phyloP scores from a whole-genome alignment of 1,140 invertebrate genomes.

The Grapholita molesta region DNA sequence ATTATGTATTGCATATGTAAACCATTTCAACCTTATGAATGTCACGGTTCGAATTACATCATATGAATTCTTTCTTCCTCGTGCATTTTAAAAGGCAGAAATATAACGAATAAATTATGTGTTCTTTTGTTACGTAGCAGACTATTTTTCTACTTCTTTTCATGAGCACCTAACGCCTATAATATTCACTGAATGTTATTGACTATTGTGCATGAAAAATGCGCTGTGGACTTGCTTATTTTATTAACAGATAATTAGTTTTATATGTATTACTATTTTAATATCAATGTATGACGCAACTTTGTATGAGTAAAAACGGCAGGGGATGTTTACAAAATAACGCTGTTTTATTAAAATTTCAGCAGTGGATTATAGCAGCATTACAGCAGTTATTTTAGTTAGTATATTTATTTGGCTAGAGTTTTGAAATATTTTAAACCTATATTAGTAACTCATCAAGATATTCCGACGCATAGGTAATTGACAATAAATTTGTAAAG shows the following conservation, averaged over 20 bases:
- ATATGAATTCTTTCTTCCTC: not conserved
- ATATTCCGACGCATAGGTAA: no score
- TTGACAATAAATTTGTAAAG: no score
- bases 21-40: not conserved
- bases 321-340: not conserved
- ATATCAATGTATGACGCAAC: not conserved
- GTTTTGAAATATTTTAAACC: no score
- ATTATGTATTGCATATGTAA: not conserved
- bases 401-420: no score
- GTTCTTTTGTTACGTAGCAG: not conserved
- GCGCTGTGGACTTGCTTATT: not conserved
- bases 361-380: not conserved
- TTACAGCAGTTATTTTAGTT: no score
- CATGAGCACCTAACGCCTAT: not conserved
- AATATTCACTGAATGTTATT: not conserved
- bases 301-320: not conserved
- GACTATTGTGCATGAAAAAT: not conserved
- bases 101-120: not conserved
- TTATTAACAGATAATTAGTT: not conserved
- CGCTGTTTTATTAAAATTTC: not conserved
- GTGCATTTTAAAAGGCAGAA: not conserved
- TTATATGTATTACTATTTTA: not conserved
- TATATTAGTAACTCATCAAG: no score
- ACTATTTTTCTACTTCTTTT: not conserved
- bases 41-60: not conserved